phyloP scores from a whole-genome alignment of 2,113 vertebrate species.

The Labeo rohita region DNA sequence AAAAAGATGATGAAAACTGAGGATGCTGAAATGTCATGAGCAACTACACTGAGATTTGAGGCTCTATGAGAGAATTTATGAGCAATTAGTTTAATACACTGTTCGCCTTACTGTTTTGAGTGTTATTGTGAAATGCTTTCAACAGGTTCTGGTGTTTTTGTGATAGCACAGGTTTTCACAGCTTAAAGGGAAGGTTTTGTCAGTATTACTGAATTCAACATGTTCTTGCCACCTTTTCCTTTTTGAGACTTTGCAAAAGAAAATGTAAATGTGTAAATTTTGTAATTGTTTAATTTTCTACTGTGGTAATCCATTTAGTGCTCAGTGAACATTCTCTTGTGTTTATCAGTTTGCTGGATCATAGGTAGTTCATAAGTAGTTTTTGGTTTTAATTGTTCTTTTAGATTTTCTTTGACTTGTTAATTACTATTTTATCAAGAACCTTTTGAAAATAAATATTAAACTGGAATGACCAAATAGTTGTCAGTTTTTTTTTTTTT shows the following conservation, averaged over 20 bases:
- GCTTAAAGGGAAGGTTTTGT: background rate
- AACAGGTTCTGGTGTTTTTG: background rate
- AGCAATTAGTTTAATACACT: background rate
- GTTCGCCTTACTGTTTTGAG: conserved; percentile 10
- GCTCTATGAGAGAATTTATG: background rate
- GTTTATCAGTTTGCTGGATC: background rate
- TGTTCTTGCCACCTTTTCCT: background rate
- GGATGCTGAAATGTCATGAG: conserved; percentile 42
- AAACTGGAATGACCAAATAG: conserved; percentile 18
- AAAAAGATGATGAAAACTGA: conserved; percentile 57
- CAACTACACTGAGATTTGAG: background rate
- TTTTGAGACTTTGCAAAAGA: conserved; percentile 1
- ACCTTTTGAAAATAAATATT: conserved; percentile 45
- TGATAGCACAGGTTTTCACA: background rate
- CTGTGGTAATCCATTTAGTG: background rate
- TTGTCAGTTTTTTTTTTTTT: background rate
- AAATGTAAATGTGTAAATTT: conserved; percentile 37
- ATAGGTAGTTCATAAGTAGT: background rate
- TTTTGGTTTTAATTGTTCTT: background rate
- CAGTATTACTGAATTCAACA: background rate
- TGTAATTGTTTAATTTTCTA: background rate
- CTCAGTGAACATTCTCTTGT: conserved; percentile 2
- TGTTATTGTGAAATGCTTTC: background rate
- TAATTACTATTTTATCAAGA: conserved; percentile 38
- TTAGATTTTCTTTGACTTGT: background rate